Percentiles rank a stretch among this genome's conserved stretches.
phyloP scores from a whole-genome alignment of 2,113 vertebrate genomes.

The Theristicus caerulescens region DNA sequence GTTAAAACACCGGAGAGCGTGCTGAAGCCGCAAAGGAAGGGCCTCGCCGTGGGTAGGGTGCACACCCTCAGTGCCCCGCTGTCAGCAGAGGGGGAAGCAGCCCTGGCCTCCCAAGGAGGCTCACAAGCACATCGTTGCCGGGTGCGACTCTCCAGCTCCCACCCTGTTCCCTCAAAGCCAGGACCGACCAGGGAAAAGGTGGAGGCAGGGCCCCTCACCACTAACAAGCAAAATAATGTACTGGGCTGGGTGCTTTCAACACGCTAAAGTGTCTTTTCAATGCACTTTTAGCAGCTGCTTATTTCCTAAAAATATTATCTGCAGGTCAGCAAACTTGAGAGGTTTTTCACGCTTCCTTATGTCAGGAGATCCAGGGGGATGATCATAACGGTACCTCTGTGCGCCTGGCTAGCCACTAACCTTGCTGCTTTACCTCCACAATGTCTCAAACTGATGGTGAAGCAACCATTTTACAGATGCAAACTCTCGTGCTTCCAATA shows the following conservation, averaged over 20 bases:
- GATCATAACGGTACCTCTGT: not conserved
- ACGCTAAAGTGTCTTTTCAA: not conserved
- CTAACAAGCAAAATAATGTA: not conserved
- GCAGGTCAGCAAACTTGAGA: not conserved
- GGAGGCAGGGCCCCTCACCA: not conserved
- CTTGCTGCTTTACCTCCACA: not conserved
- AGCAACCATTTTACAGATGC: not conserved
- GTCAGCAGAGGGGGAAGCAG: not conserved
- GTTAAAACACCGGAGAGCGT: not conserved
- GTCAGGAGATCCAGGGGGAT: not conserved
- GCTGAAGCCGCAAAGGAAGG: not conserved
- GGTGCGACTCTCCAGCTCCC: not conserved
- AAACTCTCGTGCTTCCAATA: not conserved
- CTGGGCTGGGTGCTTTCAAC: not conserved
- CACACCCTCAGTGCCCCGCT: accelerated
- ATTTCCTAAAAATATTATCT: not conserved
- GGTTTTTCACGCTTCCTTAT: not conserved
- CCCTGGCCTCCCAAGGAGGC: not conserved
- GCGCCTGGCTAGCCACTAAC: not conserved
- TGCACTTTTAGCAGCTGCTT: not conserved
- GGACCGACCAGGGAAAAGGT: not conserved
- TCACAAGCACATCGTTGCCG: not conserved
- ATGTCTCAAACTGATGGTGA: not conserved
- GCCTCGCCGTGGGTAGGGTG: not conserved
- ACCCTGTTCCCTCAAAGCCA: not conserved